A percentile compares a stretch with the other conserved stretches of the same genome.
Conservation (phyloP, 37 sponge, comb jelly and placozoan genomes). For the Bolinopsis microptera region DNA sequence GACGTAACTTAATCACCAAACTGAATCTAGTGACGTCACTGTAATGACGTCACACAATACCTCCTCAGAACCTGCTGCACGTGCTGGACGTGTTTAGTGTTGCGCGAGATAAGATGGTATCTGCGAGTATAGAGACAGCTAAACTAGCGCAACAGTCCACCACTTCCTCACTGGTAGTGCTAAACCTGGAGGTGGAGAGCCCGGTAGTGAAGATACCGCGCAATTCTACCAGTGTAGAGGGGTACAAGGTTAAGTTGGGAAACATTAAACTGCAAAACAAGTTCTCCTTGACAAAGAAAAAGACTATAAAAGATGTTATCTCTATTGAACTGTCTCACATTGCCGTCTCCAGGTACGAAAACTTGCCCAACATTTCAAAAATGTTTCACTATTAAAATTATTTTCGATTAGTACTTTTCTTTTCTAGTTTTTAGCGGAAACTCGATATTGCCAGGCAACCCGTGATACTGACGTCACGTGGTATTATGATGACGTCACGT, state of each 20-base stretch:
- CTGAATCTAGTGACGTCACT: not conserved
- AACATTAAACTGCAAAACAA: conserved; percentile 17
- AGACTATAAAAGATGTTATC: not conserved
- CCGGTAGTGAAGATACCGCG: conserved; percentile 29
- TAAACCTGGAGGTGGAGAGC: conserved; percentile 1
- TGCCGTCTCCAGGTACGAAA: not conserved
- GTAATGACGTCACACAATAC: no score
- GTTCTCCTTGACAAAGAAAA: not conserved
- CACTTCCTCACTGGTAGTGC: not conserved
- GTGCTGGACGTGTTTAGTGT: conserved; percentile 37
- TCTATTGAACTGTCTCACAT: not conserved
- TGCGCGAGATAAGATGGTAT: conserved; percentile 33
- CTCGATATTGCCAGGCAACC: not conserved
- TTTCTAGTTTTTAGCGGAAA: not conserved
- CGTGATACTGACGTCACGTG: not conserved
- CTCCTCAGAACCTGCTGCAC: conserved; percentile 63
- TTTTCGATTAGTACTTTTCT: not conserved
- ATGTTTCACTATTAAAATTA: not conserved
- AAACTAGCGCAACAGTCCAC: conserved; percentile 42
- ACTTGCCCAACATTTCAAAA: no score
- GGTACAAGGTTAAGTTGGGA: conserved; percentile 38
- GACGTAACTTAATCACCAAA: not conserved
- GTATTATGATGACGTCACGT: not conserved
- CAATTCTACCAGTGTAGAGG: not conserved
- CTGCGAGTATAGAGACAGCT: conserved; percentile 45